Evolutionary conservation across 1,140 invertebrate species (phyloP), one percentile per base, ranked within the genome.

Genomic region (Drosophila orena): DNA sequence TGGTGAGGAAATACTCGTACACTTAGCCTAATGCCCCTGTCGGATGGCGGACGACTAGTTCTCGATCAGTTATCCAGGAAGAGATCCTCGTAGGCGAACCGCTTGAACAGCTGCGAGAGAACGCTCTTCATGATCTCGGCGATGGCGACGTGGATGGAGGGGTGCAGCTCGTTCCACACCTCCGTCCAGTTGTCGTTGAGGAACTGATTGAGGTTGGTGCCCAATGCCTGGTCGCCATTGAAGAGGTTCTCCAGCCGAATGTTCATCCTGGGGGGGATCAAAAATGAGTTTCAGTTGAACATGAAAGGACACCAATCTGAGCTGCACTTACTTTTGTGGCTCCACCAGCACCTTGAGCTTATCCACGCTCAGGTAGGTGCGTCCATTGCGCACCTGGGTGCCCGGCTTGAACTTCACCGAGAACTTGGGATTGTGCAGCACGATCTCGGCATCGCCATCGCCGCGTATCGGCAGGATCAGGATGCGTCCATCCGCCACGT

Each of bases 221-320:
- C 94, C 30, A 96, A 84, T 22, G 94, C 94, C 49, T 93, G 90
- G 70, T 96, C 95, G 2, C 95, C 95, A 70, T 95, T 94, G 77
- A 96, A 96, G 1, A 96, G 91, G 92, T 96, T 95, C 2, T 95
- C 94, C 22, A 96, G 91, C 59, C 95, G 92, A 38, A 96, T 93
- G 14, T 92, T 93, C 6, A 95, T 95, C 53, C 94, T 91, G 7
- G 7, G 94, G 7, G 94, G 4, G 27, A 22, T 24, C 2, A 17
- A 4, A 7, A 22, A 42, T 37, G 7, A 0, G 11, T 62, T 17
- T n/a, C 2, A 57, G 34, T 4, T 14, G 8, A 35, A 34, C 22
- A 40, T 6, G 11, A 38, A 11, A 3, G 22, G 0, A 22, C 12
- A 2, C 24, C 4, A 47, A 22, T 47, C 22, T 8, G 8, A 8